Evolutionary conservation across 1,140 invertebrate species (phyloP).

Genomic region (Rhynchophorus ferrugineus): DNA sequence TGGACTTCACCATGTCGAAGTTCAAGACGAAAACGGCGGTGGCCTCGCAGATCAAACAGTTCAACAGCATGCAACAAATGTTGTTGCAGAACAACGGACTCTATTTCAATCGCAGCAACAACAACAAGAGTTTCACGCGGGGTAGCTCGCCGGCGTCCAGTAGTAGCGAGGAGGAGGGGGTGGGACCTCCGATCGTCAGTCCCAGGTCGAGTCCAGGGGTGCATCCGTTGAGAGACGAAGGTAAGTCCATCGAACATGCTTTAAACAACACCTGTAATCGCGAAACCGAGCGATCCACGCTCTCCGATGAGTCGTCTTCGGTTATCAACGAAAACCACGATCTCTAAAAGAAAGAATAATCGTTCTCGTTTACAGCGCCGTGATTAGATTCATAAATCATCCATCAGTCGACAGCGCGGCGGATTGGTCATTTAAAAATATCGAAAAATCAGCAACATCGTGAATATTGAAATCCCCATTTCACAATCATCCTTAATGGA

Average conservation of each 20-base stretch:
- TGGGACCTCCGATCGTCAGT: constrained; percentile 33
- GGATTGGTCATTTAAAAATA: no score
- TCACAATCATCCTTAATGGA: no score
- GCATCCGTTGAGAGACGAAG: constrained; percentile 30
- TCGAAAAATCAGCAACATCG: no score
- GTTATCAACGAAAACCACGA: no score
- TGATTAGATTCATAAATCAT: no score
- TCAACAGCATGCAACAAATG: constrained; percentile 37
- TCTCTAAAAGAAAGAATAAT: no score
- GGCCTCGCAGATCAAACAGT: constrained; percentile 34
- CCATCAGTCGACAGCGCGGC: no score
- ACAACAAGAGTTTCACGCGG: constrained; percentile 38
- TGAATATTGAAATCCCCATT: no score
- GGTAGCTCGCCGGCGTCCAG: constrained; percentile 37
- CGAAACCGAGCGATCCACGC: neutral
- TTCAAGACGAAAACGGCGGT: constrained; percentile 39
- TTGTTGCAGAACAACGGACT: constrained; percentile 37
- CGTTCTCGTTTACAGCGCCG: no score
- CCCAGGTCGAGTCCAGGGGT: constrained; percentile 31
- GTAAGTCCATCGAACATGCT: constrained; percentile 27
- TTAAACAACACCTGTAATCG: neutral
- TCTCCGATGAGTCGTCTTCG: neutral
- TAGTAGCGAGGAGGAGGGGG: constrained; percentile 38
- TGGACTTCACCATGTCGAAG: constrained; percentile 45
- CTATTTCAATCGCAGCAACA: constrained; percentile 36